phyloP scores from a whole-genome alignment of 2,888 invertebrate species.

The Panzeria rudis region DNA sequence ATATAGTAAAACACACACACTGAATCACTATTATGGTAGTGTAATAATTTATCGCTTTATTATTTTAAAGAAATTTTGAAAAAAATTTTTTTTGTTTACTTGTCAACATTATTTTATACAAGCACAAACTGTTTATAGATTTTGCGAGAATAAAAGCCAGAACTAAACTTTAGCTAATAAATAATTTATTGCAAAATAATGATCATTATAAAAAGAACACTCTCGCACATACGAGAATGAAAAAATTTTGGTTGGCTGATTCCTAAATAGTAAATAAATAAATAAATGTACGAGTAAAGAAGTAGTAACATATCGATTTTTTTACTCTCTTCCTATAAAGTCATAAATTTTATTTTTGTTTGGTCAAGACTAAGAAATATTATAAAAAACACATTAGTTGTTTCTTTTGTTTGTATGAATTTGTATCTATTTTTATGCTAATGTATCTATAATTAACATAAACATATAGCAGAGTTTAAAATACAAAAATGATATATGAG shows the following conservation, averaged over 20 bases:
- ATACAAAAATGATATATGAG: conserved; percentile 40
- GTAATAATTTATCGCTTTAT: conserved; percentile 54
- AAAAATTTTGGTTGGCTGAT: conserved; percentile 8
- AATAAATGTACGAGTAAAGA: background rate
- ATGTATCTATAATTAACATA: conserved; percentile 63
- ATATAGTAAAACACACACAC: background rate
- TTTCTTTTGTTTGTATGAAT: background rate
- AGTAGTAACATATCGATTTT: conserved; percentile 17
- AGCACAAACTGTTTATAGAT: conserved; percentile 6
- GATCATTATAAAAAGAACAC: conserved; percentile 42
- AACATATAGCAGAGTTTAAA: conserved; percentile 60
- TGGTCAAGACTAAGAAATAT: conserved; percentile 47
- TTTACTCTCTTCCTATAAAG: conserved; percentile 37
- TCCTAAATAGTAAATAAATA: conserved; percentile 8
- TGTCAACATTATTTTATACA: conserved; percentile 27
- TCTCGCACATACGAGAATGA: conserved; percentile 36
- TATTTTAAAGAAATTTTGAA: conserved; percentile 47
- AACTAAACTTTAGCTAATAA: conserved; percentile 49
- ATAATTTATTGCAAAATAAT: conserved; percentile 60
- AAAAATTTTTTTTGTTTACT: background rate
- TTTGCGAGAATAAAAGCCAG: background rate
- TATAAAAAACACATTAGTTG: conserved; percentile 15
- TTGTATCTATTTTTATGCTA: conserved; percentile 29
- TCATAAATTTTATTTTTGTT: conserved; percentile 55
- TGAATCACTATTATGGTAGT: background rate